Evolutionary conservation across 2,113 vertebrate species (phyloP).

Genomic region (Engraulis encrasicolus): DNA sequence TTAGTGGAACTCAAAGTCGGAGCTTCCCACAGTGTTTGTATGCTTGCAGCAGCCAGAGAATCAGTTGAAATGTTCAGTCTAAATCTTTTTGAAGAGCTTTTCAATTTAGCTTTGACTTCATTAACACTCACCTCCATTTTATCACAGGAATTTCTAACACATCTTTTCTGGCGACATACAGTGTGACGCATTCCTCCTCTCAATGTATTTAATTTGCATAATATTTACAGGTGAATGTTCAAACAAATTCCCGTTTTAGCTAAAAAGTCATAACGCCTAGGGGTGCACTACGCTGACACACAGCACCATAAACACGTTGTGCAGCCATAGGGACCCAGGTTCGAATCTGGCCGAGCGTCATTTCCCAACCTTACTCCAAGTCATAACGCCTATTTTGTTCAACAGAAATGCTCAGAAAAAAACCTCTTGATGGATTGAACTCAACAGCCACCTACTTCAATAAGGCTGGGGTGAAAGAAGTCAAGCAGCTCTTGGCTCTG

Average conservation of each 20-base stretch:
- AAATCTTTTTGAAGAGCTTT: neutral
- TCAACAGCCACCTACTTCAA: conserved; percentile 5
- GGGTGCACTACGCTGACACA: no score
- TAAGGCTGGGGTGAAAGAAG: neutral
- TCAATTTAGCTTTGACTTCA: neutral
- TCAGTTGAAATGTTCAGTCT: no score
- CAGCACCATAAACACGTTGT: no score
- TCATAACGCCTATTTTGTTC: neutral
- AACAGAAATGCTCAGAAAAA: neutral
- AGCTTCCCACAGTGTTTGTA: neutral
- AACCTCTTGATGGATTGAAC: neutral
- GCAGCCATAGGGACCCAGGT: no score
- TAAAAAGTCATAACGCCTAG: neutral
- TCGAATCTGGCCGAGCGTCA: no score
- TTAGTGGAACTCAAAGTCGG: neutral
- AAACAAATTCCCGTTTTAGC: neutral
- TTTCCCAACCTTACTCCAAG: no score
- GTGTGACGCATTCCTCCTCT: neutral
- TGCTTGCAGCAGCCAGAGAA: neutral
- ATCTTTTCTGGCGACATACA: neutral
- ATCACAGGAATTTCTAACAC: neutral
- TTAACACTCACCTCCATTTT: neutral
- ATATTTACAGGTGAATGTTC: neutral
- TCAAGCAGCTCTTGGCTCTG: neutral
- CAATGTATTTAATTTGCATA: neutral